Conservation (phyloP, 1,140 invertebrate species). For the Delia radicum region DNA sequence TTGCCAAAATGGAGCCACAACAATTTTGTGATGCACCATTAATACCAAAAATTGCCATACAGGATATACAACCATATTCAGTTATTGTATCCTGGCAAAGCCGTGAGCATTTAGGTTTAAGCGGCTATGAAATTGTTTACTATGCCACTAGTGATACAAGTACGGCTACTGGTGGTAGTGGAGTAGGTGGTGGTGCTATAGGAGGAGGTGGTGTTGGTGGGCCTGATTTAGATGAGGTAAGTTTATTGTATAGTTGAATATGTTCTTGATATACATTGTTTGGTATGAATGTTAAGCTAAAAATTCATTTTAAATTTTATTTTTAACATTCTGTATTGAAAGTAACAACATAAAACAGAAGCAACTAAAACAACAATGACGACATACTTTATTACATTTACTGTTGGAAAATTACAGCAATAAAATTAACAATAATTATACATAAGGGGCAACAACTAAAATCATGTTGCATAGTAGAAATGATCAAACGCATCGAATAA, state of each 20-base stretch:
- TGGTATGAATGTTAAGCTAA: not conserved
- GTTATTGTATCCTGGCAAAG: slow-evolving; percentile 86
- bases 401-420: slow-evolving; percentile 1
- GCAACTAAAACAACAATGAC: too few species aligned
- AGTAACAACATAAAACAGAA: too few species aligned
- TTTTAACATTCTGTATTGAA: not conserved
- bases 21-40: slow-evolving; percentile 80
- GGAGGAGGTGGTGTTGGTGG: not conserved
- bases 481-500: too few species aligned
- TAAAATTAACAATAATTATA: slow-evolving; percentile 23
- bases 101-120: slow-evolving; percentile 80
- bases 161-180: slow-evolving; percentile 51
- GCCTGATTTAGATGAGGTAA: slow-evolving; percentile 28
- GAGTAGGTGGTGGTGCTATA: not conserved
- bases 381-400: too few species aligned
- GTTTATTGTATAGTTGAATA: too few species aligned
- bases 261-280: not conserved
- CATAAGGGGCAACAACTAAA: not conserved
- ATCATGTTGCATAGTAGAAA: too few species aligned
- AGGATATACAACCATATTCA: slow-evolving; percentile 86
- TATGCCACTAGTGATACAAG: slow-evolving; percentile 68
- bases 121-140: slow-evolving; percentile 84
- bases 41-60: slow-evolving; percentile 77
- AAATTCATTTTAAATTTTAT: not conserved
- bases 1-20: slow-evolving; percentile 74